These are phyloP conservation scores for Myotis myotis DNA, from an alignment of 2,797 vertebrate species.

Conservation along the genomic window DNA sequence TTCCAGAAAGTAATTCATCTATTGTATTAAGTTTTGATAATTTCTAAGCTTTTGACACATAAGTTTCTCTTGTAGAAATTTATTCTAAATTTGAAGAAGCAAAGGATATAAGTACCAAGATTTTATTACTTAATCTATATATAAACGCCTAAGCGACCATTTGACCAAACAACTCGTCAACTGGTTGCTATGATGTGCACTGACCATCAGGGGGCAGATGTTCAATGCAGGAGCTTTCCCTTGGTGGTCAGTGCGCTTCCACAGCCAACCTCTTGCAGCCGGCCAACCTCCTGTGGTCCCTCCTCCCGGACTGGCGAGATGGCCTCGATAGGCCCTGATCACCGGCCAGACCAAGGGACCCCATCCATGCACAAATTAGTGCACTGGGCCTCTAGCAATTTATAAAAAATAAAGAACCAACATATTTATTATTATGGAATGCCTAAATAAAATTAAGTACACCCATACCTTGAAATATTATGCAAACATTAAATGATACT, in stretches of 20 bases:
- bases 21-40: background rate
- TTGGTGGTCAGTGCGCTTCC: too few relatives aligned
- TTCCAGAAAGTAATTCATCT: background rate
- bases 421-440: background rate
- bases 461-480: background rate
- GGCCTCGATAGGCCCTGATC: too few relatives aligned
- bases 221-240: too few relatives aligned
- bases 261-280: too few relatives aligned
- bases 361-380: too few relatives aligned
- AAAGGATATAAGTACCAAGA: background rate
- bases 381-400: background rate
- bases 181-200: too few relatives aligned
- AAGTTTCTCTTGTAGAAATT: background rate
- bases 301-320: too few relatives aligned
- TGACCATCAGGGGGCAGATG: too few relatives aligned
- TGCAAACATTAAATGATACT: background rate
- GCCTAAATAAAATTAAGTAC: background rate
- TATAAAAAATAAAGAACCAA: conserved; percentile 1
- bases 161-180: too few relatives aligned
- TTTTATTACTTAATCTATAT: background rate
- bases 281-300: too few relatives aligned
- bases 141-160: too few relatives aligned
- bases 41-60: background rate
- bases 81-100: background rate
- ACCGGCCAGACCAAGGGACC: too few relatives aligned